Conservation (phyloP, 2,113 vertebrate genomes). For the Morone saxatilis region DNA sequence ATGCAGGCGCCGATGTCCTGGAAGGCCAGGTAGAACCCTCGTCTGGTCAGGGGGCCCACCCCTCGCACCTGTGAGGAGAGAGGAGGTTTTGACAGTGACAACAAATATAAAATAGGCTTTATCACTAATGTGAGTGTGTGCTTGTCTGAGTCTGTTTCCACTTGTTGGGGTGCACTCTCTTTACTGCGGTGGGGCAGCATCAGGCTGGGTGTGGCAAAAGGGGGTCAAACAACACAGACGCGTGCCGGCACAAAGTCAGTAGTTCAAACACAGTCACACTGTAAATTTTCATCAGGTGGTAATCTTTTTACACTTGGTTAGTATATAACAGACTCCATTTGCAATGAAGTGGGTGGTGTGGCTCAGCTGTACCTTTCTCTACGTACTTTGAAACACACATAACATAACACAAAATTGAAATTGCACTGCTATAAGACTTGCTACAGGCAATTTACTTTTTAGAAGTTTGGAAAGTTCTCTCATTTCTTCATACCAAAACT, state of each 20-base stretch:
- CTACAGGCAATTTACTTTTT: neutral
- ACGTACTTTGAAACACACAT: too few relatives aligned
- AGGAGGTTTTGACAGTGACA: neutral
- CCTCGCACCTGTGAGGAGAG: constrained; percentile 84
- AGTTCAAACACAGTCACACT: neutral
- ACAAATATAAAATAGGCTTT: neutral
- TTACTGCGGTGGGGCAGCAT: neutral
- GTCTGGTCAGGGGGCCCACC: constrained; percentile 90
- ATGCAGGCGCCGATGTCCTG: constrained; percentile 98
- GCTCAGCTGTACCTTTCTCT: neutral
- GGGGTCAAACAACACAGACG: neutral
- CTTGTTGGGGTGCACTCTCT: too few relatives aligned
- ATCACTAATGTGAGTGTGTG: neutral
- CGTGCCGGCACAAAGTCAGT: neutral
- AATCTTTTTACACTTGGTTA: neutral
- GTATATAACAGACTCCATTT: neutral
- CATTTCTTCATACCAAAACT: neutral
- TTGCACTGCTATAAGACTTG: too few relatives aligned
- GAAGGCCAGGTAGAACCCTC: constrained; percentile 97
- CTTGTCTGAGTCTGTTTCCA: neutral
- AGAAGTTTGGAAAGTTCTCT: constrained; percentile 7
- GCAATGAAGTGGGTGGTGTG: neutral
- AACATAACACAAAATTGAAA: neutral
- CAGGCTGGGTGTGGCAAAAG: neutral
- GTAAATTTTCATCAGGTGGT: neutral